A percentile compares a stretch with the other conserved stretches of the same genome.
Conservation (phyloP, 2,113 vertebrate species). For the Ibidorhyncha struthersii region DNA sequence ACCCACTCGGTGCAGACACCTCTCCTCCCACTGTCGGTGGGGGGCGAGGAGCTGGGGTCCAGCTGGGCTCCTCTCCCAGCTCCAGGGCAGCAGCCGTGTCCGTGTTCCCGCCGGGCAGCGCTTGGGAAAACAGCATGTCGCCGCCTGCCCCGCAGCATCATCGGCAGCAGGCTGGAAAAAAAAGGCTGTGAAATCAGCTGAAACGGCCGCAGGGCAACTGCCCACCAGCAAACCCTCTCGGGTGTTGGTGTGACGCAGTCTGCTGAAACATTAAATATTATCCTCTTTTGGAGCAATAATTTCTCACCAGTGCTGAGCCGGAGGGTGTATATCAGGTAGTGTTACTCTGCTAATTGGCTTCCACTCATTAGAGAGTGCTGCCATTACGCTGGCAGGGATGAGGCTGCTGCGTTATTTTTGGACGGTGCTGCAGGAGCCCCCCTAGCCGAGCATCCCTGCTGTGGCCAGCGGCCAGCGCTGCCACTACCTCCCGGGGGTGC, state of each 20-base stretch:
- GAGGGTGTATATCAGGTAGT: background rate
- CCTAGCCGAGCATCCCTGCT: background rate
- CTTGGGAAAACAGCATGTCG: background rate
- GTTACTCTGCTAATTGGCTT: background rate
- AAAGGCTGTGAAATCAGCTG: background rate
- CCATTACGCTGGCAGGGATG: background rate
- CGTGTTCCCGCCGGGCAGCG: background rate
- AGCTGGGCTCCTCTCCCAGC: background rate
- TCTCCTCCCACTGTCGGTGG: background rate
- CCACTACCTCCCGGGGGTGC: background rate
- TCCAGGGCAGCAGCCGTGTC: background rate
- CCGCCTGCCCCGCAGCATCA: background rate
- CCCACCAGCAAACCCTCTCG: background rate
- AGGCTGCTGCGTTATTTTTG: background rate
- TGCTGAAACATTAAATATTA: background rate
- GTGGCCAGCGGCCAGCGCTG: background rate
- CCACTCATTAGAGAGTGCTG: background rate
- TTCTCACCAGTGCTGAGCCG: background rate
- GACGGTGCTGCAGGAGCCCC: background rate
- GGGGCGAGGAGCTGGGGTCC: background rate
- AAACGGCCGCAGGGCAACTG: background rate
- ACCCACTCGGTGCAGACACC: background rate
- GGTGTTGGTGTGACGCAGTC: accelerated
- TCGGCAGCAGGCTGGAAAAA: accelerated
- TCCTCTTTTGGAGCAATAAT: background rate